A percentile compares a stretch with the other conserved stretches of the same genome.
phyloP scores from a whole-genome alignment of 2,797 vertebrate species.

The Acrossocheilus fasciatus region DNA sequence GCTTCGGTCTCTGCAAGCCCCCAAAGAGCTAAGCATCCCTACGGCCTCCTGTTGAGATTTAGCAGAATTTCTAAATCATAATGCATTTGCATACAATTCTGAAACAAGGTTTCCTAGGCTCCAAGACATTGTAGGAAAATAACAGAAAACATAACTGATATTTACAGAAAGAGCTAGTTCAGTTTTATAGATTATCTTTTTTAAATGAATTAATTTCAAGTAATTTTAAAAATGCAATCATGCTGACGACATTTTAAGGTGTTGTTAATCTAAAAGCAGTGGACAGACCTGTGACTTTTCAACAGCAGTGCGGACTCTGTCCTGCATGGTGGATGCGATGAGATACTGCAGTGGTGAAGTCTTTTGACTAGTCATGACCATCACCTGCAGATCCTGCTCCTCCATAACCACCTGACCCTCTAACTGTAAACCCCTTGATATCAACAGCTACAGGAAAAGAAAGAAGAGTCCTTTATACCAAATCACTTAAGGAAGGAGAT shows the following conservation, averaged over 20 bases:
- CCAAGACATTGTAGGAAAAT: neutral
- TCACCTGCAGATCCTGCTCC: conserved; percentile 83
- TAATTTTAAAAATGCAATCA: neutral
- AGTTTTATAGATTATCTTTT: neutral
- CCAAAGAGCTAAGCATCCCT: conserved; percentile 81
- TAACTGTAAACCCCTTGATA: conserved; percentile 84
- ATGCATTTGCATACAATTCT: neutral
- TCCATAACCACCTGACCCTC: conserved; percentile 86
- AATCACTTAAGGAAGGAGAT: neutral
- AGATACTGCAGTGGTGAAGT: conserved; percentile 80
- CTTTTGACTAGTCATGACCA: conserved; percentile 76
- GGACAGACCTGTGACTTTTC: conserved; percentile 77
- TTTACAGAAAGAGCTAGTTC: neutral
- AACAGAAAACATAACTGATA: neutral
- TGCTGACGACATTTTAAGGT: neutral
- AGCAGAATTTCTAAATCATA: neutral
- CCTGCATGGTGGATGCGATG: conserved; percentile 77
- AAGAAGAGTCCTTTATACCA: conserved; percentile 14
- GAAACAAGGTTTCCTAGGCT: neutral
- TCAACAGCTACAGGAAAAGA: conserved; percentile 76
- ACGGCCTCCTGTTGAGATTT: conserved; percentile 74
- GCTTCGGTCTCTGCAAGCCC: conserved; percentile 76
- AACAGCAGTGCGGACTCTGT: conserved; percentile 80
- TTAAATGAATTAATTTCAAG: neutral
- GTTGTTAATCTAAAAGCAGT: neutral